These are phyloP conservation scores for Linyphia triangularis DNA, from an alignment of 2,888 invertebrate genomes.

Conservation along the genomic window DNA sequence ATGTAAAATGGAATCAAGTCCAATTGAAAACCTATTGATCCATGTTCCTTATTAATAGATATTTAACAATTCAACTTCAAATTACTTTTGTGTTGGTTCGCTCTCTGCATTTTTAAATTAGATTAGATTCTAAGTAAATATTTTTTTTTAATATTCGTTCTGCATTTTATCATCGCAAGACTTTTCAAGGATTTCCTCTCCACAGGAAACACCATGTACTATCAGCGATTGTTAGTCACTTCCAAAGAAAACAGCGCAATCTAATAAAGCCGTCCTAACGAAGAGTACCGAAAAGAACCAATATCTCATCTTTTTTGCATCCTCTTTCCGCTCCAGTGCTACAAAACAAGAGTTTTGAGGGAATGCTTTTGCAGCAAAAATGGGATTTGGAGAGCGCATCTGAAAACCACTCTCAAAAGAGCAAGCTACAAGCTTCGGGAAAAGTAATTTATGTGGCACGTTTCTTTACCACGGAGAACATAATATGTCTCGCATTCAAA, in stretches of 20 bases:
- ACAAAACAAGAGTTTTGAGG: not conserved
- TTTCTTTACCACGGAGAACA: not conserved
- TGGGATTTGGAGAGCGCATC: not conserved
- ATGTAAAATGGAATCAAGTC: no score
- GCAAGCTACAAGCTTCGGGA: not conserved
- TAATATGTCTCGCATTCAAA: not conserved
- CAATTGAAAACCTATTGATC: no score
- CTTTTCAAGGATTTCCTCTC: no score
- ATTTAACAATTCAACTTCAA: no score
- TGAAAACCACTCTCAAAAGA: not conserved
- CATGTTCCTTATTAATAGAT: no score
- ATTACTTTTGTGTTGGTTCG: no score
- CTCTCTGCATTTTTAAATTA: no score
- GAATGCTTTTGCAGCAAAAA: not conserved
- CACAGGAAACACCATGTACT: no score
- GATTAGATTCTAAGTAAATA: no score
- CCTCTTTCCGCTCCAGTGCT: not conserved
- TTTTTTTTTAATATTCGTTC: no score
- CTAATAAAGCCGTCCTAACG: not conserved
- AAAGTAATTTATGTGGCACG: not conserved
- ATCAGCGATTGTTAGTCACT: no score
- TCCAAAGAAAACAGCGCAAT: not conserved
- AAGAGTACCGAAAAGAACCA: not conserved
- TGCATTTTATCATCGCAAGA: no score
- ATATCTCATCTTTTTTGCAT: not conserved